Evolutionary conservation across 2,797 vertebrate genomes (phyloP).

Genomic region (Protonibea diacanthus): DNA sequence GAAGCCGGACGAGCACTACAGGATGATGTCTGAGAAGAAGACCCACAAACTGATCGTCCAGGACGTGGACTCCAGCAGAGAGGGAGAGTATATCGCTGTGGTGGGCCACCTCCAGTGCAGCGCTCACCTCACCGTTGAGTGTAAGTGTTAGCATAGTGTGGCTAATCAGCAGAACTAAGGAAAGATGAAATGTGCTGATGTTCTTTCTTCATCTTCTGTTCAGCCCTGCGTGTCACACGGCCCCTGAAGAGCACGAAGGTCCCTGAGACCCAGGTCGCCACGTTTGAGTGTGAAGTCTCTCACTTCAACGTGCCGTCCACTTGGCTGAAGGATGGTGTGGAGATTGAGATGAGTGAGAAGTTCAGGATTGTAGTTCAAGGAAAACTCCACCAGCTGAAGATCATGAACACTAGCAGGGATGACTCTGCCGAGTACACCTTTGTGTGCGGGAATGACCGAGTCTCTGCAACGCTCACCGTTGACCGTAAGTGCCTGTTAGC

Average conservation of each 20-base stretch:
- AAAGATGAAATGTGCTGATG: background rate
- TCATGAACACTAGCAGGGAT: conserved; percentile 92
- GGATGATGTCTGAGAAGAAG: conserved; percentile 92
- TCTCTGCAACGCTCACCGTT: conserved; percentile 92
- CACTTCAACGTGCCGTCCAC: conserved; percentile 95
- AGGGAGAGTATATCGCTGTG: conserved; percentile 92
- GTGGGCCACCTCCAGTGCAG: conserved; percentile 94
- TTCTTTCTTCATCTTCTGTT: background rate
- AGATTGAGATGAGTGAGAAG: conserved; percentile 98
- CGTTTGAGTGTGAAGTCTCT: conserved; percentile 96
- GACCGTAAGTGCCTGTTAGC: conserved; percentile 84
- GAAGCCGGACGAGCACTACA: conserved; percentile 88
- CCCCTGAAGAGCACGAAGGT: conserved; percentile 90
- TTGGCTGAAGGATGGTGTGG: conserved; percentile 95
- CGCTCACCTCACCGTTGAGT: conserved; percentile 91
- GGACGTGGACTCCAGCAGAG: conserved; percentile 87
- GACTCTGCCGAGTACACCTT: conserved; percentile 96
- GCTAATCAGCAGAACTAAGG: background rate
- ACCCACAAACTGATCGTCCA: conserved; percentile 93
- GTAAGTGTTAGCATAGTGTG: conserved; percentile 76
- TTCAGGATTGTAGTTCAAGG: conserved; percentile 95
- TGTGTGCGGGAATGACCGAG: conserved; percentile 92
- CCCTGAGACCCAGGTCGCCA: conserved; percentile 94
- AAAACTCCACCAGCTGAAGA: conserved; percentile 94
- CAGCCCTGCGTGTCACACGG: conserved; percentile 91